Evolutionary conservation across 2,888 invertebrate genomes (phyloP), one percentile per base, ranked within the genome.

Genomic region (Megastigmus dorsalis): DNA sequence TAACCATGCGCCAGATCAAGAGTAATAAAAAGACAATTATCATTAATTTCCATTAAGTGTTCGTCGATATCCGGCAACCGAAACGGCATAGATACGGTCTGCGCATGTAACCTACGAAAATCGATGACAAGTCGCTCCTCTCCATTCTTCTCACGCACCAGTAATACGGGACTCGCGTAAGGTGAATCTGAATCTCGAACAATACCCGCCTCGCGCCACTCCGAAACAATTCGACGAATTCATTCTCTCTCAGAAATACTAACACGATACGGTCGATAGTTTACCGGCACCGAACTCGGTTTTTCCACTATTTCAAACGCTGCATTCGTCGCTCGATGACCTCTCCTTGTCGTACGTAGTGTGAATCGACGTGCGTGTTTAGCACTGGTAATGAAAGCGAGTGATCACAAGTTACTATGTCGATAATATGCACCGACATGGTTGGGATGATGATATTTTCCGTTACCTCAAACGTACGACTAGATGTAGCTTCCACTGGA

Each of bases 351-450:
- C n/a, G 69, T 54, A 70, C 54, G 79, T 78, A 76, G n/a, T 80
- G 74, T 50, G 79, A 43, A 52, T 72, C 66, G 69, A 80, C 74
- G n/a, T 82, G 10, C 80, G 81, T 74, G 23, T 82, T 20, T 78
- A 41, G 10, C 9, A 41, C n/a, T n/a, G 9, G 41, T 41, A 41
- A n/a, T 41, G n/a, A n/a, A 13, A 9, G 4, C n/a, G 13, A 1
- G 1, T 41, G n/a, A 41, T 5, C n/a, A 3, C n/a, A 4, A n/a
- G 9, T n/a, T 41, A 3, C 41, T 41, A n/a, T 13, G 41, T 41
- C 13, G 41, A 41, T 41, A 3, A 13, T 13, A 13, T 9, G 10
- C 3, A 41, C n/a, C 10, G 13, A 13, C 4, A 41, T 41, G 4
- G 41, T 0, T 10, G 41, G 13, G 41, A 13, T 9, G 0, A 41